Base-by-base conservation (phyloP, 2,888 invertebrate genomes). In the Prosopocoilus inquinatus region DNA sequence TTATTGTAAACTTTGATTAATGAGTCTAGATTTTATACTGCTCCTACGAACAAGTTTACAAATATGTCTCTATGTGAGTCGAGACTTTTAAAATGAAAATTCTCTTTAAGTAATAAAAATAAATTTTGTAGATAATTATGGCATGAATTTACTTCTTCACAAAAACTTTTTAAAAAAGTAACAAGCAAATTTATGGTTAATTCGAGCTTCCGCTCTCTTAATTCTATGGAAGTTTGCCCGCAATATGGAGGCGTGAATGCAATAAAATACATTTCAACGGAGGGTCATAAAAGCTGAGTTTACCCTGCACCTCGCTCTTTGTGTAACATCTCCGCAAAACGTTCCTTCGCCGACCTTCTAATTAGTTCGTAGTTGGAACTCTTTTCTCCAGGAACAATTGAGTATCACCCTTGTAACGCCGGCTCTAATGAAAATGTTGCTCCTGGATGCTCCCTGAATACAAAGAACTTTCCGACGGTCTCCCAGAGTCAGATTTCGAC, bases 381-480 rank as follows among this genome's bases (percentile, higher is more conserved):
- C 15, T 41, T 41, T 28, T 41, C 12, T 15, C 11, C 41, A 15
- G 41, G 13, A 41, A 41, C 41, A 41, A 41, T 15, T 16, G 41
- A 41, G 41, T 15, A 11, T 41, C 41, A 16, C 9, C 41, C 15
- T 41, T 16, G 41, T 15, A 11, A 15, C 41, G 15, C 41, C 15
- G 12, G 7, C 41, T 47, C 60, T 60, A 60, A 60, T 60, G 60
- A 60, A 60, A 60, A 60, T 60, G 60, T 60, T 60, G 50, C 60
- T 52, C 38, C 15, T 47, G 50, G 52, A 60, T 51, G 49, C 52
- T 45, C 47, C 13, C 44, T 35, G 60, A 60, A 60, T 60, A 60
- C 53, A 57, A 60, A 60, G 57, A 54, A 57, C 52, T 55, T 50
- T 55, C 49, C 12, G 9, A 11, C 13, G 9, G n/a, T n/a, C n/a